A percentile compares a stretch with the other conserved stretches of the same genome.
phyloP scores from a whole-genome alignment of 2,797 vertebrate genomes.

The Falco peregrinus region DNA sequence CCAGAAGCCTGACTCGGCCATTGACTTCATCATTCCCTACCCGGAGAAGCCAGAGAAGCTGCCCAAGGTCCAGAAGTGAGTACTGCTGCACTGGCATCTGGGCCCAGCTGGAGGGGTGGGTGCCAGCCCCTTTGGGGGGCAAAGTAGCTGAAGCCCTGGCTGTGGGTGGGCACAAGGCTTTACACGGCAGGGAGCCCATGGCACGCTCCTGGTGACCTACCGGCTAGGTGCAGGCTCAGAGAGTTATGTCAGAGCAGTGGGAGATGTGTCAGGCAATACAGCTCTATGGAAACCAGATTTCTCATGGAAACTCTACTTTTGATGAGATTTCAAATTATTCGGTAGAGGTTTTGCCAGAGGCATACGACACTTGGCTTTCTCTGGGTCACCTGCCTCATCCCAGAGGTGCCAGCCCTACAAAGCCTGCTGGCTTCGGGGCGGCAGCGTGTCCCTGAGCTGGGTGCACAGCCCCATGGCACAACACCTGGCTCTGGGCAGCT shows the following conservation, averaged over 20 bases:
- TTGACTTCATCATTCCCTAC: slow-evolving; percentile 92
- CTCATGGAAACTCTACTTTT: slow-evolving; percentile 2
- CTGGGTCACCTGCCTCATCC: background rate
- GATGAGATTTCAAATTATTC: background rate
- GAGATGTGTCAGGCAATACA: background rate
- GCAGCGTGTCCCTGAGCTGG: background rate
- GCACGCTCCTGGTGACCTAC: accelerated
- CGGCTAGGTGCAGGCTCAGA: background rate
- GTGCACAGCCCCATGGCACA: accelerated
- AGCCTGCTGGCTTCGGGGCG: background rate
- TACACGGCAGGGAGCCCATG: accelerated
- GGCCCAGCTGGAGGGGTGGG: background rate
- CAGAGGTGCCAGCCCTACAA: background rate
- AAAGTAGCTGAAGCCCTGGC: background rate
- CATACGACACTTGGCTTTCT: background rate
- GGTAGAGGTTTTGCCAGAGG: slow-evolving; percentile 8
- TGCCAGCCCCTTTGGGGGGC: background rate
- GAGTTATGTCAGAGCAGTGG: background rate
- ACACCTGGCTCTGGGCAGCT: background rate
- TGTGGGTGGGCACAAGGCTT: background rate
- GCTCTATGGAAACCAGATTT: background rate
- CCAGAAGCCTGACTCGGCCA: slow-evolving; percentile 91
- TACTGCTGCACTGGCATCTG: background rate
- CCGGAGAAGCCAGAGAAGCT: slow-evolving; percentile 90
- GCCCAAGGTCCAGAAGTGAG: slow-evolving; percentile 91